phyloP scores from a whole-genome alignment of 2,113 vertebrate species.

The Columba janthina region DNA sequence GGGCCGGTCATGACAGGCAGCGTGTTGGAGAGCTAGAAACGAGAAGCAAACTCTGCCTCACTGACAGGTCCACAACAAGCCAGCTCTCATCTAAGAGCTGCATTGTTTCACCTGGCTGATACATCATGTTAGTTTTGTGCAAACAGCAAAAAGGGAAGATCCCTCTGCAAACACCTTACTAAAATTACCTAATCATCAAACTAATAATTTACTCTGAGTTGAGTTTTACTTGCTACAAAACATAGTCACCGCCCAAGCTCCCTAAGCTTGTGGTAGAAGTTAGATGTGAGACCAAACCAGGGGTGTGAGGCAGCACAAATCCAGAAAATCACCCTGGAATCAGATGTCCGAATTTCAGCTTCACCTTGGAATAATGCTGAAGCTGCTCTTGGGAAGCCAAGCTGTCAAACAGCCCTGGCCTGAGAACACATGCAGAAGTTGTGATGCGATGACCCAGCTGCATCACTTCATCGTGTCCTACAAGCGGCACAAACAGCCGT shows the following conservation, averaged over 20 bases:
- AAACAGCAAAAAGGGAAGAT: neutral
- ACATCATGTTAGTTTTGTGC: neutral
- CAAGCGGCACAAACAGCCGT: neutral
- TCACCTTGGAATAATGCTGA: neutral
- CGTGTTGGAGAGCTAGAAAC: slow-evolving; percentile 84
- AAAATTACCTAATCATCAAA: neutral
- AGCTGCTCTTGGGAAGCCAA: neutral
- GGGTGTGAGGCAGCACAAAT: neutral
- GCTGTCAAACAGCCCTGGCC: neutral
- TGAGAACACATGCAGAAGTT: neutral
- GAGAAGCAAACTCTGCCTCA: neutral
- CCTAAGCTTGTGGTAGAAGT: neutral
- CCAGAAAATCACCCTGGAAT: neutral
- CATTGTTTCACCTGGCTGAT: neutral
- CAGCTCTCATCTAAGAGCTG: neutral
- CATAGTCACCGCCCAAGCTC: neutral
- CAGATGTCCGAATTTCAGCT: neutral
- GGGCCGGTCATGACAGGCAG: slow-evolving; percentile 83
- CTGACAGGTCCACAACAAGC: neutral
- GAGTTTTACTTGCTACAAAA: neutral
- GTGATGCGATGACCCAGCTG: neutral
- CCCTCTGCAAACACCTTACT: neutral
- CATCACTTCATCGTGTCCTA: neutral
- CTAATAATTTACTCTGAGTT: neutral
- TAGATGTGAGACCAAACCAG: rapidly evolving